These are phyloP conservation scores for Ceyx erithaca DNA, from an alignment of 2,797 vertebrate species.

Conservation along the genomic window DNA sequence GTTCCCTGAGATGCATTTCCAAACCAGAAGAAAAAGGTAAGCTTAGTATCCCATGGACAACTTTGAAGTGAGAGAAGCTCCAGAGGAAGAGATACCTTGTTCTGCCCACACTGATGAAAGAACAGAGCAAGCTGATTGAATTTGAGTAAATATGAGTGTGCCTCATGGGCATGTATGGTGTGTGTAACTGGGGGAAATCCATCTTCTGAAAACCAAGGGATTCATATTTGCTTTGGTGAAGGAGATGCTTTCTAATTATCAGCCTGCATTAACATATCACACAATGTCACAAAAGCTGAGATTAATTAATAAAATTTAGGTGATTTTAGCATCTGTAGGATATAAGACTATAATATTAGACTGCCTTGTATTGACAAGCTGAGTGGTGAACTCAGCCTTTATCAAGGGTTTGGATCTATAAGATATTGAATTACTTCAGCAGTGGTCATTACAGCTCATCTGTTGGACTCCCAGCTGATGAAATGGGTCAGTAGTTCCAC, in stretches of 20 bases:
- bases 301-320: neutral
- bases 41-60: neutral
- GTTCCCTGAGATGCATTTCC: fast-evolving
- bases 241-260: neutral
- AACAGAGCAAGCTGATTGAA: neutral
- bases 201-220: neutral
- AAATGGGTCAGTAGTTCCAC: neutral
- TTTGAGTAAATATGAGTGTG: neutral
- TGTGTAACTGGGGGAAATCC: neutral
- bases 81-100: neutral
- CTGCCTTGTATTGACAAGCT: neutral
- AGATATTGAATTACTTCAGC: fast-evolving
- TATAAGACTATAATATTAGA: neutral
- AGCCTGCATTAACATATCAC: neutral
- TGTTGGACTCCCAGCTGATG: neutral
- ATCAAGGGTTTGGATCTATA: neutral
- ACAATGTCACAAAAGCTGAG: neutral
- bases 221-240: neutral
- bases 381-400: neutral
- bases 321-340: neutral
- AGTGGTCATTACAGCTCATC: neutral
- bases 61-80: neutral
- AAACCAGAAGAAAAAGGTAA: neutral
- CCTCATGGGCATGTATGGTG: neutral
- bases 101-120: neutral